Conservation (phyloP, 2,888 invertebrate species). For the Dicyrtomina minuta region DNA sequence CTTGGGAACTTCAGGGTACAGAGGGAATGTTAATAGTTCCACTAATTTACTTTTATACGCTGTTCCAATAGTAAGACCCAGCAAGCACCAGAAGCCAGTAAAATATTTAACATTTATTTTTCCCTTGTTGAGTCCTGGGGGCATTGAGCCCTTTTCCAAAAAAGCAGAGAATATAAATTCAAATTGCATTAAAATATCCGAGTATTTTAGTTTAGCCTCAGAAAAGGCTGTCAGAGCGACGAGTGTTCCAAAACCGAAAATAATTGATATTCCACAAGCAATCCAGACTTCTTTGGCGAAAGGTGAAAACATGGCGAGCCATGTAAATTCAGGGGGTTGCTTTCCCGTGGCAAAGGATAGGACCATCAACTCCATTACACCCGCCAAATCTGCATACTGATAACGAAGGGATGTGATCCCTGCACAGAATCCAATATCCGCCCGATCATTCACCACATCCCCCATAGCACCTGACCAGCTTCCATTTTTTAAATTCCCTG, state of each 20-base stretch:
- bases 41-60: conserved; percentile 10
- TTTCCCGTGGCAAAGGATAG: conserved; percentile 1
- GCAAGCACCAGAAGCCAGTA: background rate
- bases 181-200: background rate
- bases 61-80: background rate
- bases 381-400: background rate
- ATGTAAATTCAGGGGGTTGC: background rate
- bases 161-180: conserved; percentile 5
- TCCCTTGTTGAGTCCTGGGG: background rate
- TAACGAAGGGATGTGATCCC: background rate
- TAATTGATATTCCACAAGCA: background rate
- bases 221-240: background rate
- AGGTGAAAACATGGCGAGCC: background rate
- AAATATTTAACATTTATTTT: background rate
- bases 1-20: background rate
- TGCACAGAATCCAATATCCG: conserved; percentile 15
- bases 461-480: conserved; percentile 17
- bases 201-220: background rate
- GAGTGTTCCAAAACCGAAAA: background rate
- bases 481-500: conserved; percentile 3
- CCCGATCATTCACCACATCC: background rate
- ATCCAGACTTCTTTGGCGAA: background rate
- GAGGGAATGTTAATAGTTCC: background rate
- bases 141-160: background rate
- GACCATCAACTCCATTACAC: background rate